Percentiles rank a stretch among this genome's conserved stretches.
phyloP scores from a whole-genome alignment of 1,140 invertebrate species.

The Cepaea nemoralis region DNA sequence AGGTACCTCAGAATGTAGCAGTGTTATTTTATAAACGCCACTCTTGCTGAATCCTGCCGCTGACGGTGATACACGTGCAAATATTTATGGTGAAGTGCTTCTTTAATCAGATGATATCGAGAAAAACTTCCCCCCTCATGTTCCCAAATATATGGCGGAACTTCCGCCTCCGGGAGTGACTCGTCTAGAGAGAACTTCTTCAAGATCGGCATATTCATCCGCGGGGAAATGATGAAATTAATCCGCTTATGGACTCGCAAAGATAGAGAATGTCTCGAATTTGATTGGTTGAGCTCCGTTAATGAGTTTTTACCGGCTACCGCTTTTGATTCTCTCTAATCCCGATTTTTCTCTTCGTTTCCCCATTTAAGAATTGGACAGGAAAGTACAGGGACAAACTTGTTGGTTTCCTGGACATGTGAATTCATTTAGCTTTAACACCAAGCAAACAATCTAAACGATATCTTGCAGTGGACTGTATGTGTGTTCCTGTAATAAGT shows the following conservation, averaged over 20 bases:
- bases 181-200: not conserved
- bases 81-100: not conserved
- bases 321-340: not conserved
- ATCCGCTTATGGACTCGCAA: constrained; percentile 12
- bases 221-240: constrained; percentile 4
- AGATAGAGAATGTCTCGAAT: not conserved
- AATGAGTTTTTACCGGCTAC: constrained; percentile 2
- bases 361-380: not conserved
- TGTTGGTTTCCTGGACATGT: not conserved
- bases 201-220: not conserved
- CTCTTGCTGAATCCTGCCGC: not conserved
- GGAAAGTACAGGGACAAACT: not conserved
- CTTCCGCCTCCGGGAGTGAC: not conserved
- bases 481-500: too few species aligned
- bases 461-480: too few species aligned
- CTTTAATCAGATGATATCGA: constrained; percentile 3
- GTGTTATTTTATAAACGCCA: not conserved
- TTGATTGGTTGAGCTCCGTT: not conserved
- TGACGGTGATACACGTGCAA: not conserved
- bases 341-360: not conserved
- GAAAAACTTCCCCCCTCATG: not conserved
- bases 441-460: too few species aligned
- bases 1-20: not conserved
- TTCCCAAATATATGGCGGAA: not conserved
- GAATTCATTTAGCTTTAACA: too few species aligned